A percentile compares a stretch with the other conserved stretches of the same genome.
Conservation (phyloP, 2,888 invertebrate genomes). For the Epicampocera succincta region DNA sequence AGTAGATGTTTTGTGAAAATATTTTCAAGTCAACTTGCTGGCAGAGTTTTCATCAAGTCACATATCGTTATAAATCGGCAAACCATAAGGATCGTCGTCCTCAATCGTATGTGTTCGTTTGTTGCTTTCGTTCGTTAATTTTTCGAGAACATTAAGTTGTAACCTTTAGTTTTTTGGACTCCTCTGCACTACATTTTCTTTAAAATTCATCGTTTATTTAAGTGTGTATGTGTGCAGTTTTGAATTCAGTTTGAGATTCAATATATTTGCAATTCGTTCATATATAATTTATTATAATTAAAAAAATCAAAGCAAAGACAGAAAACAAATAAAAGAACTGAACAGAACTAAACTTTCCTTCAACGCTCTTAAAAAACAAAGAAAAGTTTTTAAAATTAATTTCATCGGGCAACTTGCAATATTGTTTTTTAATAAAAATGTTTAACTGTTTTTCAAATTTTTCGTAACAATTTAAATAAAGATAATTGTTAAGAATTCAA, state of each 20-base stretch:
- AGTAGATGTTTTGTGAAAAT: constrained; percentile 35
- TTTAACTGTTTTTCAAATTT: constrained; percentile 26
- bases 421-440: constrained; percentile 41
- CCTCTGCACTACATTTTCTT: constrained; percentile 77
- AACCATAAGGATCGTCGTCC: constrained; percentile 73
- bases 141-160: constrained; percentile 81
- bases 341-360: constrained; percentile 2
- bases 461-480: constrained; percentile 63
- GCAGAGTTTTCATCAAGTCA: constrained; percentile 48
- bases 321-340: neutral
- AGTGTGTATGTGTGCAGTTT: constrained; percentile 72
- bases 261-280: constrained; percentile 73
- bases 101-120: constrained; percentile 81
- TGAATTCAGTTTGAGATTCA: constrained; percentile 77
- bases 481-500: constrained; percentile 65
- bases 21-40: constrained; percentile 60
- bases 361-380: neutral
- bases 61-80: constrained; percentile 72
- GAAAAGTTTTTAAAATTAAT: neutral
- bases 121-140: constrained; percentile 81
- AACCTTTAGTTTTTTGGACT: constrained; percentile 77
- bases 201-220: constrained; percentile 32
- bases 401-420: constrained; percentile 50
- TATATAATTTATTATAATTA: constrained; percentile 40
- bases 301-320: constrained; percentile 8